These are phyloP conservation scores for Xenotilapia longispinis DNA, from an alignment of 2,113 vertebrate genomes.

Conservation along the genomic window DNA sequence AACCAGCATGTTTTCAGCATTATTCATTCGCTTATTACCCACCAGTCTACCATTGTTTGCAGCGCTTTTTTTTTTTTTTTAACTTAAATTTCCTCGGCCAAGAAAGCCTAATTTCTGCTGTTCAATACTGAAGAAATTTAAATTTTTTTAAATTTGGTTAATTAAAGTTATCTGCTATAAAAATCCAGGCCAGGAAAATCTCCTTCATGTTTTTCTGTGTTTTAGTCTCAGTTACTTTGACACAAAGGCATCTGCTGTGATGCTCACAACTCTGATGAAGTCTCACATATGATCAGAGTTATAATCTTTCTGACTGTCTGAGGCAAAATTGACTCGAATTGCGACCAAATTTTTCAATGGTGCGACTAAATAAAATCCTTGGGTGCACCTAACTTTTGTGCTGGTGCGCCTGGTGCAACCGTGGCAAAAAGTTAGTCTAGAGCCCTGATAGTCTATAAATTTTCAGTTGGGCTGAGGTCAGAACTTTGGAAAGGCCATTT, in stretches of 20 bases:
- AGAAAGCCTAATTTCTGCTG: neutral
- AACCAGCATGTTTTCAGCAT: too few species aligned
- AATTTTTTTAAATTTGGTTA: rapidly evolving
- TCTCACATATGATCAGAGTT: neutral
- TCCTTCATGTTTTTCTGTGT: neutral
- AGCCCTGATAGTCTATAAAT: neutral
- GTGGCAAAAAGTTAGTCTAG: neutral
- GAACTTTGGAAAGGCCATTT: neutral
- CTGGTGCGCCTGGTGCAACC: neutral
- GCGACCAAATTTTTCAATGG: neutral
- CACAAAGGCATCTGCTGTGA: neutral
- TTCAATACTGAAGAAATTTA: neutral
- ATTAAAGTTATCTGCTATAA: neutral
- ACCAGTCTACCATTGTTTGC: too few species aligned
- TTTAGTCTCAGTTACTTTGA: neutral
- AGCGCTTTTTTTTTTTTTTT: too few species aligned
- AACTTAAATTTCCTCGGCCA: too few species aligned
- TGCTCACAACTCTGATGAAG: rapidly evolving
- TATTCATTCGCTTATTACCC: too few species aligned
- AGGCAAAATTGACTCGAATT: neutral
- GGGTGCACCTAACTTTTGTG: neutral
- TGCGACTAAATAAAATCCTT: neutral
- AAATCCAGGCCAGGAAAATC: neutral
- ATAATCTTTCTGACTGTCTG: neutral
- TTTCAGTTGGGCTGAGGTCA: neutral